These are phyloP conservation scores for Agrenia bidenticulata DNA, from an alignment of 2,888 invertebrate genomes.

Conservation along the genomic window DNA sequence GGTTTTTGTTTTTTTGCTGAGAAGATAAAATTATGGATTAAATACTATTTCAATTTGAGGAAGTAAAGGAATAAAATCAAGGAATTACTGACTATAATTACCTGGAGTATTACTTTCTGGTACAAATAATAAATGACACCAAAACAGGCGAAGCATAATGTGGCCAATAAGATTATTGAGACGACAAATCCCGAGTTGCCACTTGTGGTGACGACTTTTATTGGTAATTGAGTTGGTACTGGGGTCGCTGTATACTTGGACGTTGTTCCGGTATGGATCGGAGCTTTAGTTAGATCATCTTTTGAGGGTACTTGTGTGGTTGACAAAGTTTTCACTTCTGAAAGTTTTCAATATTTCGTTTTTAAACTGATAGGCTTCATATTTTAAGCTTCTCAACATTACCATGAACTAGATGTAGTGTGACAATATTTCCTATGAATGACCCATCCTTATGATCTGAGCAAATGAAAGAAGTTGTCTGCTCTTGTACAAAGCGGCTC, in stretches of 20 bases:
- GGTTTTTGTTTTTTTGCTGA: neutral
- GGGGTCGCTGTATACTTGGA: no score
- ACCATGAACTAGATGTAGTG: constrained; percentile 3
- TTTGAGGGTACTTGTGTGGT: neutral
- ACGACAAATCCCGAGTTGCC: constrained; percentile 12
- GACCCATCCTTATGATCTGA: constrained; percentile 13
- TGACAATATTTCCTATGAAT: constrained; percentile 11
- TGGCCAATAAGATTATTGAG: neutral
- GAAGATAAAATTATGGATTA: no score
- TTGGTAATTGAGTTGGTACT: no score
- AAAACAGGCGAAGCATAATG: neutral
- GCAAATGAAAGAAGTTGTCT: constrained; percentile 6
- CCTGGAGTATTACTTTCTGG: neutral
- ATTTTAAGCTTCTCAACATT: no score
- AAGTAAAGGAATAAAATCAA: no score
- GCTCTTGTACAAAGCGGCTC: neutral
- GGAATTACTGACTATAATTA: neutral
- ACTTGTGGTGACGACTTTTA: neutral
- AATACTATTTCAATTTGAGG: no score
- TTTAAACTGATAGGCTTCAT: no score
- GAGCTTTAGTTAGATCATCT: neutral
- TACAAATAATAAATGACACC: constrained; percentile 9
- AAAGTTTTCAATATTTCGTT: no score
- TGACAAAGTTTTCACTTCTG: neutral
- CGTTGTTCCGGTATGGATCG: neutral